Percentiles rank a stretch among this genome's conserved stretches.
Evolutionary conservation across 2,113 vertebrate genomes (phyloP).

Genomic region (Ranitomeya variabilis): DNA sequence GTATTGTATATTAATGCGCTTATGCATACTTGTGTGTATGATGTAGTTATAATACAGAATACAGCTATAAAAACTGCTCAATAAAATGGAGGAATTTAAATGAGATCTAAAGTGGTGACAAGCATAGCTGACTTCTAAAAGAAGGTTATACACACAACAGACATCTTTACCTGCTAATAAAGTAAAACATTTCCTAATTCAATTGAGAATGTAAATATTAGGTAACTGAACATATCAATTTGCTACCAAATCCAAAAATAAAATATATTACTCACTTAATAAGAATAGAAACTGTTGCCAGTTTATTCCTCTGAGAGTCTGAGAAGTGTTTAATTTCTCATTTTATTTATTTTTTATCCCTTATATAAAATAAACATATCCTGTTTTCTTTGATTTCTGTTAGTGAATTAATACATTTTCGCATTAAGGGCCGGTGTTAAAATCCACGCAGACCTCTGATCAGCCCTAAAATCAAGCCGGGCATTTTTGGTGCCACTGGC

Average conservation of each 20-base stretch:
- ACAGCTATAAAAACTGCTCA: background rate
- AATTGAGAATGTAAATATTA: conserved; percentile 38
- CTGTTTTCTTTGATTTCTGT: background rate
- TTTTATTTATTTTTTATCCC: background rate
- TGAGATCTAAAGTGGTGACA: background rate
- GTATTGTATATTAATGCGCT: conserved; percentile 23
- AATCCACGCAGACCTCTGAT: too few species aligned
- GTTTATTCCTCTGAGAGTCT: conserved; percentile 23
- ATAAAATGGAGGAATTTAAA: conserved; percentile 14
- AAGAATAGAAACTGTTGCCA: conserved; percentile 15
- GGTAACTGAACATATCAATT: conserved; percentile 29
- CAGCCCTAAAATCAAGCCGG: too few species aligned
- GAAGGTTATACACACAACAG: conserved; percentile 24
- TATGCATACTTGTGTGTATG: conserved; percentile 2
- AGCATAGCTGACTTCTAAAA: conserved; percentile 14
- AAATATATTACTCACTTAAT: conserved; percentile 34
- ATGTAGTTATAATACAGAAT: background rate
- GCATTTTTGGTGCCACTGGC: too few species aligned
- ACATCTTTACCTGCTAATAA: conserved; percentile 38
- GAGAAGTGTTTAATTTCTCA: background rate
- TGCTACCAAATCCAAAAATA: conserved; percentile 28
- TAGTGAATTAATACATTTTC: too few species aligned
- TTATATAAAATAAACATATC: background rate
- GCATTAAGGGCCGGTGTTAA: too few species aligned
- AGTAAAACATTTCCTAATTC: conserved; percentile 28